Evolutionary conservation across 1,140 invertebrate species (phyloP).

Genomic region (Scylla paramamosain): DNA sequence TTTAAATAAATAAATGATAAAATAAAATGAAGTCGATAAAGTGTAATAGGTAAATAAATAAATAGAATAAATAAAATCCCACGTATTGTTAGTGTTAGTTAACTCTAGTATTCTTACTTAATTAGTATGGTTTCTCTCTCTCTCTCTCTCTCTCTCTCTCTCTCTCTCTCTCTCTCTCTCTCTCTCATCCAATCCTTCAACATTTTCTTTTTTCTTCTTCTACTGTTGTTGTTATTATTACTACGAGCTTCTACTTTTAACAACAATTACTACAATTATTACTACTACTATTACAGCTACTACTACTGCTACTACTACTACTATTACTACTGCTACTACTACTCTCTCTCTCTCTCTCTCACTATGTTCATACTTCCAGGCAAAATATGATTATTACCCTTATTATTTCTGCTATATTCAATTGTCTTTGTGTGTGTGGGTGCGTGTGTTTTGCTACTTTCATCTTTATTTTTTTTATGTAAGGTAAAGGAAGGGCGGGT

Average conservation of each 20-base stretch:
- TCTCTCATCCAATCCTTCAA: not conserved
- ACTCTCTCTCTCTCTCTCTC: slow-evolving; percentile 47
- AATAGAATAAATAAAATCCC: no score
- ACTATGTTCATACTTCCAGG: not conserved
- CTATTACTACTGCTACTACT: not conserved
- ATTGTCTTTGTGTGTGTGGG: not conserved
- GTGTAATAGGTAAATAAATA: no score
- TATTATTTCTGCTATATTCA: not conserved
- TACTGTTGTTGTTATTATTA: not conserved
- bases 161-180: slow-evolving; percentile 18
- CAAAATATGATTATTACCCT: no score
- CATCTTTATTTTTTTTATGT: no score
- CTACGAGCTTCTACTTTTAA: not conserved
- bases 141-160: slow-evolving; percentile 53
- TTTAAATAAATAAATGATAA: no score
- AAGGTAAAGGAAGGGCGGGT: no score
- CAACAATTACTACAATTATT: no score
- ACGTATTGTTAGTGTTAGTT: no score
- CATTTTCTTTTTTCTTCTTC: not conserved
- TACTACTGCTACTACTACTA: no score
- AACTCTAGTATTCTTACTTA: no score
- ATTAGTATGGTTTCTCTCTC: not conserved
- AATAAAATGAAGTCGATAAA: no score
- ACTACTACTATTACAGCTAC: no score
- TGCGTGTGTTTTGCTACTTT: not conserved